A percentile compares a stretch with the other conserved stretches of the same genome.
Evolutionary conservation across 2,797 vertebrate species (phyloP).

Genomic region (Hemitrygon akajei): DNA sequence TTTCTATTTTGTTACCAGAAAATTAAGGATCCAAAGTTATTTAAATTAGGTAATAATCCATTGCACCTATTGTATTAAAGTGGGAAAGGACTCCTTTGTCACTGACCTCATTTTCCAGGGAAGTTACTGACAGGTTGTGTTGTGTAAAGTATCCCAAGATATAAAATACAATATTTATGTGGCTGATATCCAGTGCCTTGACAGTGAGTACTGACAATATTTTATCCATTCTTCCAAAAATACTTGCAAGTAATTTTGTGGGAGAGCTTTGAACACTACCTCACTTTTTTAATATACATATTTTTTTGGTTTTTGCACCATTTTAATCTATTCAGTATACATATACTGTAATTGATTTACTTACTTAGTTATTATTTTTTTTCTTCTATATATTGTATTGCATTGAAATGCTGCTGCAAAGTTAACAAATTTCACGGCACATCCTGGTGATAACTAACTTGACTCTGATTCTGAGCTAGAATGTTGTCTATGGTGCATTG

Average conservation of each 20-base stretch:
- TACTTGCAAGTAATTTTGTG: not conserved
- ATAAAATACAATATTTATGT: not conserved
- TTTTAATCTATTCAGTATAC: too few relatives aligned
- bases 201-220: not conserved
- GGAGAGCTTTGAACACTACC: not conserved
- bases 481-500: too few relatives aligned
- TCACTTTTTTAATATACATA: too few relatives aligned
- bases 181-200: not conserved
- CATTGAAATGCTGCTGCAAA: too few relatives aligned
- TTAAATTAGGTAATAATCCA: not conserved
- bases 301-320: too few relatives aligned
- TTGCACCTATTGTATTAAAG: not conserved
- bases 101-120: not conserved
- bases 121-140: too few relatives aligned
- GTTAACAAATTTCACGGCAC: too few relatives aligned
- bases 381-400: too few relatives aligned
- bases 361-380: too few relatives aligned
- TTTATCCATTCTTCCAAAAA: not conserved
- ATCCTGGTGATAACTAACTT: too few relatives aligned
- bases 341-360: too few relatives aligned
- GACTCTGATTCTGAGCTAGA: too few relatives aligned
- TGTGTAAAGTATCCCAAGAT: not conserved
- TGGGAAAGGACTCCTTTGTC: not conserved
- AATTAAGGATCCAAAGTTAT: not conserved
- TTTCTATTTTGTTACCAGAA: not conserved